These are phyloP conservation scores for Brachypteracias leptosomus DNA, from an alignment of 2,113 vertebrate genomes.

Conservation along the genomic window DNA sequence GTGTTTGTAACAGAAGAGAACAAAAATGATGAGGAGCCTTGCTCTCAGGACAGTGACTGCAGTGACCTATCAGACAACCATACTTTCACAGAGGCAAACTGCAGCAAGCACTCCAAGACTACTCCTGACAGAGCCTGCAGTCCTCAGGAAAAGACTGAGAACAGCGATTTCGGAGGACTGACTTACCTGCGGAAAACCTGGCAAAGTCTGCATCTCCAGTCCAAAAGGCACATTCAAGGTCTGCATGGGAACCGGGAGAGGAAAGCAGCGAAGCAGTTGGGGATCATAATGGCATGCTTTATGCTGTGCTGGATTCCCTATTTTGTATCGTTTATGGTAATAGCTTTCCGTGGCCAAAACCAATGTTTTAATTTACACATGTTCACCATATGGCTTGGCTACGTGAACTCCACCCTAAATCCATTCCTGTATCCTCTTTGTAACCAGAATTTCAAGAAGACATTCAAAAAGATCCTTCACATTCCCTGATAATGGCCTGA, in stretches of 20 bases:
- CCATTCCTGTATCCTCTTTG: slow-evolving; percentile 96
- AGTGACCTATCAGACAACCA: slow-evolving; percentile 69
- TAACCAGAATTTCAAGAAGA: slow-evolving; percentile 92
- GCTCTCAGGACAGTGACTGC: slow-evolving; percentile 60
- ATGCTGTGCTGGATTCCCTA: slow-evolving; percentile 97
- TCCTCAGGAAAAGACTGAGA: neutral
- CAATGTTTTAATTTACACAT: slow-evolving; percentile 79
- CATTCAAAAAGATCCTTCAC: slow-evolving; percentile 90
- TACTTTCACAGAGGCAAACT: slow-evolving; percentile 57
- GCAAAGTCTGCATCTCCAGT: slow-evolving; percentile 80
- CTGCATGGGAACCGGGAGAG: slow-evolving; percentile 83
- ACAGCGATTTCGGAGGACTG: slow-evolving; percentile 51
- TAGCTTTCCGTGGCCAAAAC: slow-evolving; percentile 83
- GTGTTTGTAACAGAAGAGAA: slow-evolving; percentile 42
- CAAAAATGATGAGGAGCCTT: slow-evolving; percentile 52
- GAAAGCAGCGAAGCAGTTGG: slow-evolving; percentile 92
- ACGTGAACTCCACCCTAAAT: slow-evolving; percentile 94
- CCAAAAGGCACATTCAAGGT: slow-evolving; percentile 73
- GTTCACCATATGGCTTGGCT: slow-evolving; percentile 95
- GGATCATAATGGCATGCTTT: slow-evolving; percentile 91
- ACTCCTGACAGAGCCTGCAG: neutral
- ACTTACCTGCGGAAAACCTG: slow-evolving; percentile 81
- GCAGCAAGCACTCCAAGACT: neutral
- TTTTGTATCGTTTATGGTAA: slow-evolving; percentile 91
- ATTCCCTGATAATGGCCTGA: slow-evolving; percentile 2